A percentile compares a stretch with the other conserved stretches of the same genome.
These are phyloP conservation scores for Scolopax rusticola DNA, from an alignment of 2,797 vertebrate genomes.

Conservation along the genomic window DNA sequence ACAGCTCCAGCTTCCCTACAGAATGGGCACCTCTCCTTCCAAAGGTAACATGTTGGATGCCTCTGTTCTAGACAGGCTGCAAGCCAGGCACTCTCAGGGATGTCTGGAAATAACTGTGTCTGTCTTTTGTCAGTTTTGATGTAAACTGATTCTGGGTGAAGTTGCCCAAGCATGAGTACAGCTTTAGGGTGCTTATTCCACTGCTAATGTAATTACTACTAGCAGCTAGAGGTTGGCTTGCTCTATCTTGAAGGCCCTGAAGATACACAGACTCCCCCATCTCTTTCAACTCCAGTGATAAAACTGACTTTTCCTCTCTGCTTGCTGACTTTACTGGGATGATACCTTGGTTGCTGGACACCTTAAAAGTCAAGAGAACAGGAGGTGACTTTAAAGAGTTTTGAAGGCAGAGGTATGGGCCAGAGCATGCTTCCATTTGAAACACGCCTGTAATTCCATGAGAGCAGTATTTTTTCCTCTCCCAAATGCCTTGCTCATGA, in stretches of 20 bases:
- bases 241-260: background rate
- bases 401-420: background rate
- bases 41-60: background rate
- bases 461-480: background rate
- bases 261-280: background rate
- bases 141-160: background rate
- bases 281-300: background rate
- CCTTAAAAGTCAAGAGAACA: background rate
- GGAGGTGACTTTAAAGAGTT: background rate
- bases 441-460: background rate
- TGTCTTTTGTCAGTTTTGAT: slow-evolving; percentile 26
- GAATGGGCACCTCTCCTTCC: background rate
- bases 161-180: background rate
- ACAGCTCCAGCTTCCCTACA: background rate
- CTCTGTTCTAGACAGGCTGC: background rate
- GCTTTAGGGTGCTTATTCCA: background rate
- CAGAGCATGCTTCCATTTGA: background rate
- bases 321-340: background rate
- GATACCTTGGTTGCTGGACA: background rate
- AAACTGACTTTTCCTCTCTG: background rate
- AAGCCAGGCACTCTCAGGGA: background rate
- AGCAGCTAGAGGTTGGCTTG: background rate
- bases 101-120: slow-evolving; percentile 13
- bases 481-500: background rate
- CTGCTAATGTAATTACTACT: background rate